Evolutionary conservation across 2,113 vertebrate genomes (phyloP).

Genomic region (Toxostoma redivivum): DNA sequence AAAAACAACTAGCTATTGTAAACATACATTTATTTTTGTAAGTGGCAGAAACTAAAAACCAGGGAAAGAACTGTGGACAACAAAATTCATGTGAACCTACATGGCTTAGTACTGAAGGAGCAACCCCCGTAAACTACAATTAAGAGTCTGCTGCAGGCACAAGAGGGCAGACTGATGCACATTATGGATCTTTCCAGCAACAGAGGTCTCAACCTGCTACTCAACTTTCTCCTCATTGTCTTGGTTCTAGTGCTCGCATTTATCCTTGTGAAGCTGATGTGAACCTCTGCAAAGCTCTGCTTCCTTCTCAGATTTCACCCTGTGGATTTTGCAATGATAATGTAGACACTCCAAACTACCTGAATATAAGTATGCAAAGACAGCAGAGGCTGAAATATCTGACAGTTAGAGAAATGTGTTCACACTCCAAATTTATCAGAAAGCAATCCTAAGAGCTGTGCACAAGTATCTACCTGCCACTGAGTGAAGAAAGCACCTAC

Average conservation of each 20-base stretch:
- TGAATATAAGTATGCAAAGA: background rate
- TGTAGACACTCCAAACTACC: background rate
- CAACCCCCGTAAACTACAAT: background rate
- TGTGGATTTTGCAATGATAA: background rate
- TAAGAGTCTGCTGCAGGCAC: background rate
- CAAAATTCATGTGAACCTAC: background rate
- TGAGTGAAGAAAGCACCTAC: background rate
- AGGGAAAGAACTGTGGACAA: background rate
- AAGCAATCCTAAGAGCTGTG: background rate
- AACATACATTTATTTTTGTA: background rate
- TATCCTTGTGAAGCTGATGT: slow-evolving; percentile 79
- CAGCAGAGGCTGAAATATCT: background rate
- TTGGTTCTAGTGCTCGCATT: slow-evolving; percentile 76
- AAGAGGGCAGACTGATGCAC: background rate
- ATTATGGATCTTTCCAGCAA: slow-evolving; percentile 74
- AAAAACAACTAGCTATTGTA: background rate
- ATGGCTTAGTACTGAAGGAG: background rate
- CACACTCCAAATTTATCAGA: background rate
- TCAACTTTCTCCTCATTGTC: slow-evolving; percentile 80
- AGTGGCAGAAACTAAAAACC: background rate
- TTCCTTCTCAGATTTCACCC: background rate
- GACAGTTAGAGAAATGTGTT: background rate
- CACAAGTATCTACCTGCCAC: background rate
- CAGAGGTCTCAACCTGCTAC: slow-evolving; percentile 76
- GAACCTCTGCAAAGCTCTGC: background rate